Evolutionary conservation across 2,797 vertebrate species (phyloP).

Genomic region (Molothrus ater): DNA sequence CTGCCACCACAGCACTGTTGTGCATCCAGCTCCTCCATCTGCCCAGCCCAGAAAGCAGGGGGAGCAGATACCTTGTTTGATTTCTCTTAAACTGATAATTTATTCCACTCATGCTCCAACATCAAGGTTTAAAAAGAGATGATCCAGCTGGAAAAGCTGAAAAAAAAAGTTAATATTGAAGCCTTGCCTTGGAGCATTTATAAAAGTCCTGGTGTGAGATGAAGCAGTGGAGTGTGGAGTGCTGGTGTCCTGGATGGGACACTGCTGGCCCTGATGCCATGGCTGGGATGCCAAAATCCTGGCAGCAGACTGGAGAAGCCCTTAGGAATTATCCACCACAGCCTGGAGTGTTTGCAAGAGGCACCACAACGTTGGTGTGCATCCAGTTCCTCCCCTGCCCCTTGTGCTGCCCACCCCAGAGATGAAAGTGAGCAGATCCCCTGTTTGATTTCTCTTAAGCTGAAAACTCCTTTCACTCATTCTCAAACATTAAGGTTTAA

Average conservation of each 20-base stretch:
- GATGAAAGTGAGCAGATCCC: neutral
- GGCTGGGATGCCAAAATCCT: neutral
- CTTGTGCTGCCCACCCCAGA: neutral
- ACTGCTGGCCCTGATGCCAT: accelerated
- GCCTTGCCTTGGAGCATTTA: neutral
- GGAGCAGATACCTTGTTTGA: accelerated
- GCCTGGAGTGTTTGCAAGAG: neutral
- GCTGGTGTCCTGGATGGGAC: accelerated
- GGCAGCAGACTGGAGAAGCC: neutral
- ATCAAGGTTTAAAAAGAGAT: neutral
- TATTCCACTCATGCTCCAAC: neutral
- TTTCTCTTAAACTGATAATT: neutral
- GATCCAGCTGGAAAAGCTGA: neutral
- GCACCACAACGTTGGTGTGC: accelerated
- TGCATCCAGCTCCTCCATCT: neutral
- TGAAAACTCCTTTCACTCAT: neutral
- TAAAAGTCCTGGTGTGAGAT: neutral
- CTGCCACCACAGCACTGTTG: accelerated
- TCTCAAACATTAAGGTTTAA: neutral
- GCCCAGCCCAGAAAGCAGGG: neutral
- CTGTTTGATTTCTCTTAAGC: neutral
- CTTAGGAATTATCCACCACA: neutral
- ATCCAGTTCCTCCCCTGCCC: accelerated
- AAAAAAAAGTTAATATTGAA: neutral
- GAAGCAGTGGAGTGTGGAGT: neutral